phyloP scores from a whole-genome alignment of 2,888 invertebrate species.

The Hemithea aestivaria region DNA sequence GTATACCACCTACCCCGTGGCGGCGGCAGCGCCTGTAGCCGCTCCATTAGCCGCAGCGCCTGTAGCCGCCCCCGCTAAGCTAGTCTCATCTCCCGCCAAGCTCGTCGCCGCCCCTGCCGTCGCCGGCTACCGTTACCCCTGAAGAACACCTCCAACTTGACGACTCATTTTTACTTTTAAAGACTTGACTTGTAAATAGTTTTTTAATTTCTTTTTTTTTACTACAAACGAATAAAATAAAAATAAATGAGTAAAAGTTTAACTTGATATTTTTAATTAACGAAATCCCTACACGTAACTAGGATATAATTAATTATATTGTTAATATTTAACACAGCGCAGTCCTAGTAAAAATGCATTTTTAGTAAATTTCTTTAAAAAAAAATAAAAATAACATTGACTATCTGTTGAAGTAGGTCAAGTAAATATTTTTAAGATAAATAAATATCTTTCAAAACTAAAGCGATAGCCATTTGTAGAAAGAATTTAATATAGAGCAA shows the following conservation, averaged over 20 bases:
- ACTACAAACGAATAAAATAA: constrained; percentile 26
- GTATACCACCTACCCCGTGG: constrained; percentile 23
- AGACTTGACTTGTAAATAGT: constrained; percentile 66
- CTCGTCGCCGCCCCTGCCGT: constrained; percentile 34
- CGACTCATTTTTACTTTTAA: constrained; percentile 44
- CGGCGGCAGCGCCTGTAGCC: constrained; percentile 27
- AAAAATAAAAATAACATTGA: too few relatives aligned
- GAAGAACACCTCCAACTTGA: constrained; percentile 41
- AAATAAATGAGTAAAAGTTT: constrained; percentile 20
- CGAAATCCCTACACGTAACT: too few relatives aligned
- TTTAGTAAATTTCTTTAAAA: too few relatives aligned
- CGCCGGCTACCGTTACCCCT: constrained; percentile 66
- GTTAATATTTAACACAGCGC: too few relatives aligned
- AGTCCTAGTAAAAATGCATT: too few relatives aligned
- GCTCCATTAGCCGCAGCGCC: constrained; percentile 30
- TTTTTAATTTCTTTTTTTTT: constrained; percentile 45
- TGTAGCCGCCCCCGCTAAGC: constrained; percentile 20
- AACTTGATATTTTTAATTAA: neutral
- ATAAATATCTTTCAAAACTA: too few relatives aligned
- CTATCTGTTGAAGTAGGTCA: too few relatives aligned
- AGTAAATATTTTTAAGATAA: too few relatives aligned
- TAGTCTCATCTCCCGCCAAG: constrained; percentile 20
- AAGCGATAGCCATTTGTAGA: too few relatives aligned
- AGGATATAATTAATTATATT: too few relatives aligned
- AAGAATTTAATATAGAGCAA: too few relatives aligned